Percentiles rank a stretch among this genome's conserved stretches.
These are phyloP conservation scores for Lymantria monacha DNA, from an alignment of 2,888 invertebrate genomes.

Conservation along the genomic window DNA sequence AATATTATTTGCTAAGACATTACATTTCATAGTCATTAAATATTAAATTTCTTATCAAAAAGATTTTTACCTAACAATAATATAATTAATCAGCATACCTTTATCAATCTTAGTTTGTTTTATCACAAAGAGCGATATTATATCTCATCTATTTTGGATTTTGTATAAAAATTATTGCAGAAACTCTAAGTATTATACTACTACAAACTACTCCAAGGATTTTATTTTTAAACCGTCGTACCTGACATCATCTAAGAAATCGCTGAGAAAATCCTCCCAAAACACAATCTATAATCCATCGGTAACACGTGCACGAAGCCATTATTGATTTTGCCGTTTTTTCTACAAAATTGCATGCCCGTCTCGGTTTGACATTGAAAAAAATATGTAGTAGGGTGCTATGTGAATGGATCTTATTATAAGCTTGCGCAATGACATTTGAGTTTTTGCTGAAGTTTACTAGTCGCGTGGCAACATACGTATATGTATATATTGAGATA, in stretches of 20 bases:
- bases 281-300: slow-evolving; percentile 79
- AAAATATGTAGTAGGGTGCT: slow-evolving; percentile 62
- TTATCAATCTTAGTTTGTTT: too few relatives aligned
- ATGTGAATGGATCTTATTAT: slow-evolving; percentile 79
- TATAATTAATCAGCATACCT: too few relatives aligned
- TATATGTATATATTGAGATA: slow-evolving; percentile 10
- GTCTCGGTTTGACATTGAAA: slow-evolving; percentile 70
- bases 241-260: slow-evolving; percentile 65
- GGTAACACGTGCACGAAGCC: slow-evolving; percentile 78
- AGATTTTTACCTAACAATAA: too few relatives aligned
- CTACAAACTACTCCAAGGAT: slow-evolving; percentile 43
- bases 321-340: slow-evolving; percentile 82
- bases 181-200: too few relatives aligned
- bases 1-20: too few relatives aligned
- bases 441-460: slow-evolving; percentile 59
- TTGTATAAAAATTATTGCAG: too few relatives aligned
- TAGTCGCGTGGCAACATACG: slow-evolving; percentile 62
- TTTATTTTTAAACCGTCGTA: slow-evolving; percentile 46
- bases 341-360: slow-evolving; percentile 77
- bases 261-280: slow-evolving; percentile 76
- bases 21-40: too few relatives aligned
- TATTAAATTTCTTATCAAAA: too few relatives aligned
- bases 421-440: slow-evolving; percentile 77
- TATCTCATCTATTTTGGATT: too few relatives aligned
- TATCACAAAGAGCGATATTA: too few relatives aligned